Conservation (phyloP, 2,888 invertebrate species). For the Ornithoptera priamus region DNA sequence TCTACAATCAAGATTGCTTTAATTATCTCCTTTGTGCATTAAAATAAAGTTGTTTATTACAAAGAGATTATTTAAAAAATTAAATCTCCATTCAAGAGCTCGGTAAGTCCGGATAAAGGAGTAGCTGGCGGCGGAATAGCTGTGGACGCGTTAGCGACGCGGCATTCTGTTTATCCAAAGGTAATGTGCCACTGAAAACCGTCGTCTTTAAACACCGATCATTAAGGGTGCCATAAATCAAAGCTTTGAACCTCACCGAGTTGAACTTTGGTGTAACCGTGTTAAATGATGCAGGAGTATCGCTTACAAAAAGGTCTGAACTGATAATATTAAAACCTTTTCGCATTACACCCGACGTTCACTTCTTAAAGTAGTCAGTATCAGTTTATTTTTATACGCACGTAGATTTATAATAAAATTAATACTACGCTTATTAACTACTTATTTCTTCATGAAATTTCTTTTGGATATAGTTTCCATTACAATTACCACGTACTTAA, state of each 20-base stretch:
- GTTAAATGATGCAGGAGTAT: conserved; percentile 21
- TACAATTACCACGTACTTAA: no score
- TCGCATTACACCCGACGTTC: background rate
- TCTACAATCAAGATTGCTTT: background rate
- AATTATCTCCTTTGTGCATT: background rate
- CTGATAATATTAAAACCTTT: conserved; percentile 4
- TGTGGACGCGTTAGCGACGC: conserved; percentile 18
- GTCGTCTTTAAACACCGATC: conserved; percentile 27
- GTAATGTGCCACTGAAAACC: conserved; percentile 26
- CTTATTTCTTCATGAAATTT: no score
- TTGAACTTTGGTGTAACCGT: conserved; percentile 15
- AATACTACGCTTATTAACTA: no score
- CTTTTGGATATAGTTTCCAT: no score
- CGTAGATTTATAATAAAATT: background rate
- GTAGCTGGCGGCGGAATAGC: conserved; percentile 7
- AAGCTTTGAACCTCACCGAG: conserved; percentile 24
- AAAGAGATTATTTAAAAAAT: conserved; percentile 13
- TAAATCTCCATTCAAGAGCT: background rate
- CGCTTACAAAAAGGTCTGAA: conserved; percentile 11
- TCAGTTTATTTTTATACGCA: background rate
- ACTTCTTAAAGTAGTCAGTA: background rate
- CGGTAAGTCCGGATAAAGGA: conserved; percentile 1
- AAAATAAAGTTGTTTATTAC: background rate
- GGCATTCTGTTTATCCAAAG: conserved; percentile 31
- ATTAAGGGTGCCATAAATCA: conserved; percentile 28